phyloP scores from a whole-genome alignment of 2,888 invertebrate genomes.

The Stenoptilia bipunctidactyla region DNA sequence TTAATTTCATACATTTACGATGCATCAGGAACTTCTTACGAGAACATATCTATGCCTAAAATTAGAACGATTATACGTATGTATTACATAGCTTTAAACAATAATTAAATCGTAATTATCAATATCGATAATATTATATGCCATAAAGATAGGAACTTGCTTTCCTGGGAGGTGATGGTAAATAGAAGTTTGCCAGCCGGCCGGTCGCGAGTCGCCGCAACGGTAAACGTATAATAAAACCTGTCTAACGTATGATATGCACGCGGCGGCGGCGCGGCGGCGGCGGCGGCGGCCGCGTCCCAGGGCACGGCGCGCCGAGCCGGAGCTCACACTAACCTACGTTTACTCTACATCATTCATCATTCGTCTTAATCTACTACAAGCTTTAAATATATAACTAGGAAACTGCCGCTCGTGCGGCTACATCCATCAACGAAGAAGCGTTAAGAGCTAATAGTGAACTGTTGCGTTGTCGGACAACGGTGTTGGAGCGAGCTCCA shows the following conservation, averaged over 20 bases:
- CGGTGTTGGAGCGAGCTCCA: constrained; percentile 63
- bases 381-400: constrained; percentile 69
- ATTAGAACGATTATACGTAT: constrained; percentile 73
- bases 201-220: constrained; percentile 49
- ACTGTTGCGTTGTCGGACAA: constrained; percentile 71
- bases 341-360: too few species aligned
- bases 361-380: too few species aligned
- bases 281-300: constrained; percentile 18
- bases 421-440: constrained; percentile 64
- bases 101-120: constrained; percentile 73
- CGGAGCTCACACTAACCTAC: constrained; percentile 62
- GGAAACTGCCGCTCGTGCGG: constrained; percentile 58
- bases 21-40: constrained; percentile 73
- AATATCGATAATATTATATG: constrained; percentile 74
- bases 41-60: constrained; percentile 72
- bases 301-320: constrained; percentile 44
- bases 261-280: constrained; percentile 31
- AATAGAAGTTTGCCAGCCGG: constrained; percentile 51
- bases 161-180: constrained; percentile 71
- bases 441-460: constrained; percentile 71
- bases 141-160: constrained; percentile 74
- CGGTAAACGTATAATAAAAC: constrained; percentile 69
- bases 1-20: constrained; percentile 69
- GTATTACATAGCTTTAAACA: constrained; percentile 74
- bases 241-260: constrained; percentile 71